Evolutionary conservation across 2,797 vertebrate genomes (phyloP), one percentile per base, ranked within the genome.

Genomic region (Merluccius polli): DNA sequence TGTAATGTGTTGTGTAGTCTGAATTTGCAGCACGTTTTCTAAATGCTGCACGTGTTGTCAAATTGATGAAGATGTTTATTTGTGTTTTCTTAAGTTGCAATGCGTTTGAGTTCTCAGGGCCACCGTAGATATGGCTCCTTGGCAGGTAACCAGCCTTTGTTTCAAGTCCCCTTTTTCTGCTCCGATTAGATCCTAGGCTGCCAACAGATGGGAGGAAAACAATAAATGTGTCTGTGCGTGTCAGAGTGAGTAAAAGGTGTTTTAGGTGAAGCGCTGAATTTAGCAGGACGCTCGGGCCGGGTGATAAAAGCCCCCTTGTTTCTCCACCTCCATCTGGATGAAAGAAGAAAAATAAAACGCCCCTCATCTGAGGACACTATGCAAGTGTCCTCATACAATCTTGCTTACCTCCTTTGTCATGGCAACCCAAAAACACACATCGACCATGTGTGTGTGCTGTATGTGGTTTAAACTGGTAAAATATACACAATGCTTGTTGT

Each of bases 91-190:
- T n/a, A n/a, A n/a, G n/a, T n/a, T n/a, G n/a, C 77, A 88, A 79
- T 85, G 44, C 27, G n/a, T n/a, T n/a, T n/a, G n/a, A n/a, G n/a
- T n/a, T n/a, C 84, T 70, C 78, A 84, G 33, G 33, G 8, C 74
- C 69, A 68, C 73, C 72, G 78, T 76, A 78, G 78, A 70, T 80
- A 77, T 83, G 82, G 79, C 83, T 67, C 79, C 80, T 83, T 91
- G 86, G 84, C 86, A 65, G 29, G 18, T n/a, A 78, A 84, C 84
- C 89, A 87, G 79, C 82, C 87, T 81, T 87, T 86, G 84, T 90
- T 84, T 81, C 72, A 80, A 73, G 83, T 83, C 82, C 85, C 74
- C 30, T 31, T 8, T 33, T 8, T 35, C 9, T 3, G 72, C 73
- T 31, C 69, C 77, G 77, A 84, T 80, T 84, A 77, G 78, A 78